These are phyloP conservation scores for Eilema sororculum DNA, from an alignment of 2,888 invertebrate genomes.

Conservation along the genomic window DNA sequence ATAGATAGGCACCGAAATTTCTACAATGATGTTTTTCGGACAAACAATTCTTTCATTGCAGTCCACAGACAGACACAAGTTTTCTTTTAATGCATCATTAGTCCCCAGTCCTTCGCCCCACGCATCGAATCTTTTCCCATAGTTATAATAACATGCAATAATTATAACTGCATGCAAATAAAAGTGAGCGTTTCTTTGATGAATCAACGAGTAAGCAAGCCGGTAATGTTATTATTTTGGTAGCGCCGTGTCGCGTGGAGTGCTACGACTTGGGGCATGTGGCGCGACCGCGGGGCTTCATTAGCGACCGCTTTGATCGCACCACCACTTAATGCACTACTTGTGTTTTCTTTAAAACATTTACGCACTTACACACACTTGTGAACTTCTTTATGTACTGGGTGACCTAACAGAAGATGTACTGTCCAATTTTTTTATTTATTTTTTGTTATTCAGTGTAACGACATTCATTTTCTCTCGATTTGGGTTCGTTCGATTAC, in stretches of 20 bases:
- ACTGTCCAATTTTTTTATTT: not conserved
- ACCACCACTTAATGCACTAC: slow-evolving; percentile 52
- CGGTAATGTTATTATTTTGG: slow-evolving; percentile 27
- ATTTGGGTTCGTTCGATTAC: not conserved
- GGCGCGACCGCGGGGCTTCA: slow-evolving; percentile 43
- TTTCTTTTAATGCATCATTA: no score
- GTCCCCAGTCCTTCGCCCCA: no score
- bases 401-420: not conserved
- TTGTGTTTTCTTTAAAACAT: slow-evolving; percentile 51
- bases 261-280: slow-evolving; percentile 5
- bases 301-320: slow-evolving; percentile 58
- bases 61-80: no score
- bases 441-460: no score
- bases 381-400: not conserved
- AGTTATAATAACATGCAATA: no score
- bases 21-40: no score
- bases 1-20: no score
- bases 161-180: slow-evolving; percentile 5
- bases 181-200: slow-evolving; percentile 20
- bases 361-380: slow-evolving; percentile 23
- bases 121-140: no score
- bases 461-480: not conserved
- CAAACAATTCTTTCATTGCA: no score
- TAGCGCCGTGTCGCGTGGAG: slow-evolving; percentile 16
- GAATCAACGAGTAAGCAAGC: slow-evolving; percentile 25